These are phyloP conservation scores for Drosophila takahashii DNA, from an alignment of 1,140 invertebrate genomes.

Conservation along the genomic window DNA sequence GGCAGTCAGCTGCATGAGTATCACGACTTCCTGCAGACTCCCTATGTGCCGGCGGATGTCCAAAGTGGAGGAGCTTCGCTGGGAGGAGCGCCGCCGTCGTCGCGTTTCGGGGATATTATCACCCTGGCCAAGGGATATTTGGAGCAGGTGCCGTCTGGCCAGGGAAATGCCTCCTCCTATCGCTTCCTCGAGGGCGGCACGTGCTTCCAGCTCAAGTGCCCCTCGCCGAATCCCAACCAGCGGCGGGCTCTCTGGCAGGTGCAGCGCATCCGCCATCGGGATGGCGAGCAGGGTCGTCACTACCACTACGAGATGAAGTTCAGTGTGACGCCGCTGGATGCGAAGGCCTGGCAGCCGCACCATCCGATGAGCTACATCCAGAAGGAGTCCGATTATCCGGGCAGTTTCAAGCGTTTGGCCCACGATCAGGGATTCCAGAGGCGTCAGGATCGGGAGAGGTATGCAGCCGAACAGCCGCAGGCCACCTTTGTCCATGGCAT, in stretches of 20 bases:
- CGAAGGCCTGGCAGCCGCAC: slow-evolving; percentile 42
- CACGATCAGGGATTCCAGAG: slow-evolving; percentile 57
- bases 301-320: slow-evolving; percentile 88
- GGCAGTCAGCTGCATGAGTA: slow-evolving; percentile 76
- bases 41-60: slow-evolving; percentile 85
- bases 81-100: slow-evolving; percentile 50
- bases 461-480: slow-evolving; percentile 45
- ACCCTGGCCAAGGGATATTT: slow-evolving; percentile 87
- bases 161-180: slow-evolving; percentile 85
- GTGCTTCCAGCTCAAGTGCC: slow-evolving; percentile 10
- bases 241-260: slow-evolving; percentile 88
- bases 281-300: slow-evolving; percentile 73
- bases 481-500: slow-evolving; percentile 74
- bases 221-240: slow-evolving; percentile 67
- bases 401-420: slow-evolving; percentile 61
- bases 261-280: slow-evolving; percentile 87
- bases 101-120: slow-evolving; percentile 87
- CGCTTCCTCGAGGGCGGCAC: slow-evolving; percentile 86
- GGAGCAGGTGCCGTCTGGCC: slow-evolving; percentile 80
- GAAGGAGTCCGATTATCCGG: slow-evolving; percentile 79
- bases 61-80: neutral
- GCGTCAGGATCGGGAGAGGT: slow-evolving; percentile 55
- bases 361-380: slow-evolving; percentile 68
- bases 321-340: slow-evolving; percentile 86
- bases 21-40: slow-evolving; percentile 84